Conservation (phyloP, 2,888 invertebrate genomes). For the Coenonympha glycerion region DNA sequence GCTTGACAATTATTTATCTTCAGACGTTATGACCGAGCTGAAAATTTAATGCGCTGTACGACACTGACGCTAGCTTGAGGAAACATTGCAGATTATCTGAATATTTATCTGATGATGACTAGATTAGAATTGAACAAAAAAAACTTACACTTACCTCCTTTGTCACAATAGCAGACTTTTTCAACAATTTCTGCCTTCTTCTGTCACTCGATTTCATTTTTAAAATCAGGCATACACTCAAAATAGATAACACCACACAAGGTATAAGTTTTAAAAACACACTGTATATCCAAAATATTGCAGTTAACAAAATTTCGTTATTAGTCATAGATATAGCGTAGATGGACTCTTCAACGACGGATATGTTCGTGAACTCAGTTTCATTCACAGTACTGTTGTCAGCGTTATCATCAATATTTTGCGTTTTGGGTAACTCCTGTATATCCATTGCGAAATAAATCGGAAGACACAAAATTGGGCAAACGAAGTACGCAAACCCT, state of each 20-base stretch:
- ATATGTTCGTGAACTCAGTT: slow-evolving; percentile 38
- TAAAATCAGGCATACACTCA: slow-evolving; percentile 84
- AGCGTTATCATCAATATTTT: slow-evolving; percentile 21
- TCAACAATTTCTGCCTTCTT: slow-evolving; percentile 81
- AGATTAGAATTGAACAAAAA: too few relatives aligned
- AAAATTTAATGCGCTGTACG: too few relatives aligned
- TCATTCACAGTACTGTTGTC: slow-evolving; percentile 45
- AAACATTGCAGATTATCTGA: too few relatives aligned
- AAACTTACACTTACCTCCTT: slow-evolving; percentile 53
- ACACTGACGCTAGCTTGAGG: too few relatives aligned
- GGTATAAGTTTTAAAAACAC: slow-evolving; percentile 94
- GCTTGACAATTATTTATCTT: not conserved
- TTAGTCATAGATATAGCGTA: slow-evolving; percentile 81
- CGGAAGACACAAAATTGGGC: slow-evolving; percentile 89
- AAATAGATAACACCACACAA: slow-evolving; percentile 88
- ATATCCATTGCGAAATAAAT: slow-evolving; percentile 87
- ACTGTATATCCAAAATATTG: slow-evolving; percentile 94
- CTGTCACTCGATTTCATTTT: slow-evolving; percentile 88
- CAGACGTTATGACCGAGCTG: not conserved
- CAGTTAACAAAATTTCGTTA: slow-evolving; percentile 77
- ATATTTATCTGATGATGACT: too few relatives aligned
- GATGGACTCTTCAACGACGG: slow-evolving; percentile 62
- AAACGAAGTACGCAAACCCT: slow-evolving; percentile 84
- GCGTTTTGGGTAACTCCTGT: slow-evolving; percentile 53
- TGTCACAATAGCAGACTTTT: slow-evolving; percentile 60